Percentiles rank a stretch among this genome's conserved stretches.
Evolutionary conservation across 1,140 invertebrate genomes (phyloP).

Genomic region (Hylaeus volcanicus): DNA sequence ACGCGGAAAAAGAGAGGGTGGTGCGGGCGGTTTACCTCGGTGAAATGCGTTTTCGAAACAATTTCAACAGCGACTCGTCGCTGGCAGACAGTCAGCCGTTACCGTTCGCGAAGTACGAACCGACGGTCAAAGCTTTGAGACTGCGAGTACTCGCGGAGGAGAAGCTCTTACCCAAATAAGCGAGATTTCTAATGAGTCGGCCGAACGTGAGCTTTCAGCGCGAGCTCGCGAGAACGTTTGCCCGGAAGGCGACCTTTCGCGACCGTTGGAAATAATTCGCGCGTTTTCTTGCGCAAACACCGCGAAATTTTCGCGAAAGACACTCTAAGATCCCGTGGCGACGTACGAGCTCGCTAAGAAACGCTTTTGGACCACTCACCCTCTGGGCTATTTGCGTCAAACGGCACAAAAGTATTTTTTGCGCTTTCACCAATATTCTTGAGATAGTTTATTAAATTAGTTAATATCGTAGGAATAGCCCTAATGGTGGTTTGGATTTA

Average conservation of each 20-base stretch:
- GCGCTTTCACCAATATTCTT: too few relatives aligned
- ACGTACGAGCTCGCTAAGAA: too few relatives aligned
- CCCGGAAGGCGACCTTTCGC: conserved; percentile 34
- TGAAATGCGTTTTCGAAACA: conserved; percentile 37
- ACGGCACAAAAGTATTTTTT: too few relatives aligned
- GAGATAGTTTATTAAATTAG: too few relatives aligned
- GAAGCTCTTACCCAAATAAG: conserved; percentile 61
- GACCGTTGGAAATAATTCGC: conserved; percentile 44
- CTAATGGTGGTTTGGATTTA: too few relatives aligned
- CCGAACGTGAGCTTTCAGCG: conserved; percentile 44
- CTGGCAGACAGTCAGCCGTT: conserved; percentile 12
- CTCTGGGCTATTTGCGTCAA: too few relatives aligned
- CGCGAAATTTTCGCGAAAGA: background rate
- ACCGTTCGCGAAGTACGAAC: conserved; percentile 34
- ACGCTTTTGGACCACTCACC: too few relatives aligned
- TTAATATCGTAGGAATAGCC: too few relatives aligned
- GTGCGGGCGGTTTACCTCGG: conserved; percentile 8
- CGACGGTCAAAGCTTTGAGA: conserved; percentile 67
- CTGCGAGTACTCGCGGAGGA: conserved; percentile 1
- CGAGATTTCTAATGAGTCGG: conserved; percentile 63
- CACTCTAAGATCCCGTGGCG: too few relatives aligned
- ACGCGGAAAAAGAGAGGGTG: background rate
- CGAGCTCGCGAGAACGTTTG: conserved; percentile 5
- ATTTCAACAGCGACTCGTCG: conserved; percentile 40
- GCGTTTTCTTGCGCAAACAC: conserved; percentile 38